Conservation (phyloP, 2,113 vertebrate genomes). For the Hydropotes inermis region DNA sequence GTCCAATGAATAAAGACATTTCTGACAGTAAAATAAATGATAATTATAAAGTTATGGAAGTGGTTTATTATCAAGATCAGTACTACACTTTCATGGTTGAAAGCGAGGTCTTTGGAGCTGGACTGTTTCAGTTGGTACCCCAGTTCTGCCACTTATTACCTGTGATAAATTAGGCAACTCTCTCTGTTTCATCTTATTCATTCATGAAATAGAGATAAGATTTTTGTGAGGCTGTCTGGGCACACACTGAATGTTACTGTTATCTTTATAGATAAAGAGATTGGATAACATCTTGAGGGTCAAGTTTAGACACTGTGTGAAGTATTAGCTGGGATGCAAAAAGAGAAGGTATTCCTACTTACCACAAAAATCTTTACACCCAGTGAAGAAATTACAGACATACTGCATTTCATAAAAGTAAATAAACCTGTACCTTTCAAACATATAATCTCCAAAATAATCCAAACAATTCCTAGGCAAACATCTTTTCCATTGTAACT, state of each 20-base stretch:
- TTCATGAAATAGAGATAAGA: not conserved
- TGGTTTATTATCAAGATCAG: not conserved
- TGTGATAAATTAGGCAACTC: not conserved
- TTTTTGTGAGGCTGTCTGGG: not conserved
- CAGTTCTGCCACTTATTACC: not conserved
- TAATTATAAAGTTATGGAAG: not conserved
- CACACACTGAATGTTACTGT: not conserved
- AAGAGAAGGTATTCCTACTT: not conserved
- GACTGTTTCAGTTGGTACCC: not conserved
- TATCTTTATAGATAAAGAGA: conserved; percentile 36
- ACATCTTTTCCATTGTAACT: not conserved
- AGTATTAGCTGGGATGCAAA: conserved; percentile 2
- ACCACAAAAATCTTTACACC: not conserved
- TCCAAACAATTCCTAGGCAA: not conserved
- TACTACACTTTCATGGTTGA: not conserved
- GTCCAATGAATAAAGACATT: not conserved
- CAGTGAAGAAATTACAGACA: not conserved
- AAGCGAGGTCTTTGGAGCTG: not conserved
- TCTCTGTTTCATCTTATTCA: not conserved
- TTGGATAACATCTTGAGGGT: conserved; percentile 22
- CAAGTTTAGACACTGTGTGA: not conserved
- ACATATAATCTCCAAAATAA: not conserved
- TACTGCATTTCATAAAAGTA: not conserved
- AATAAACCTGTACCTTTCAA: not conserved
- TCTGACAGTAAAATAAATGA: not conserved